phyloP scores from a whole-genome alignment of 2,797 vertebrate genomes.

The Limnodromus scolopaceus region DNA sequence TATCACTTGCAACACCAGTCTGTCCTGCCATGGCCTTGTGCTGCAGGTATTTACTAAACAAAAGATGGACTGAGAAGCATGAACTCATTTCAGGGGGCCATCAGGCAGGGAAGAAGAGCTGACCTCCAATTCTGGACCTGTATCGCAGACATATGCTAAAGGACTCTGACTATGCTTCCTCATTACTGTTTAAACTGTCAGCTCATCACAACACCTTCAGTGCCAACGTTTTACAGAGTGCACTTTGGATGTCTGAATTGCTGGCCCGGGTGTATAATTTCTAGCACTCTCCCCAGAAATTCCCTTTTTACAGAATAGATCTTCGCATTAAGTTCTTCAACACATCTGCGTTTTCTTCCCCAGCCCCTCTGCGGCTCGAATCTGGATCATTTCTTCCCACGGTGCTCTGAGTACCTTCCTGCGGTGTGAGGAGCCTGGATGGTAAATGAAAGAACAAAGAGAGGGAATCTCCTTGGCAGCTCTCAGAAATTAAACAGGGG shows the following conservation, averaged over 20 bases:
- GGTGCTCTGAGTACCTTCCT: background rate
- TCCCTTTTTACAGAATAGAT: background rate
- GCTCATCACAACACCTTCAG: background rate
- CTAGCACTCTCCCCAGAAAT: background rate
- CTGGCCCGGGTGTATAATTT: background rate
- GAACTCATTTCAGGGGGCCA: background rate
- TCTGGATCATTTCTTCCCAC: background rate
- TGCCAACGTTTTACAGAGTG: fast-evolving
- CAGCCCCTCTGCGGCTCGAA: background rate
- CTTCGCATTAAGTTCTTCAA: background rate
- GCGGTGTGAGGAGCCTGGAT: background rate
- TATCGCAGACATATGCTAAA: background rate
- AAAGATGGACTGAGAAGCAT: background rate
- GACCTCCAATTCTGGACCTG: background rate
- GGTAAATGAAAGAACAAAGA: background rate
- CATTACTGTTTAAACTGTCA: fast-evolving
- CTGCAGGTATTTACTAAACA: background rate
- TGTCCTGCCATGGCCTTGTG: background rate
- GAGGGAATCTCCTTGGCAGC: background rate
- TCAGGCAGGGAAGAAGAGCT: background rate
- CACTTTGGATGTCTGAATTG: background rate
- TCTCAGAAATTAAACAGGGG: background rate
- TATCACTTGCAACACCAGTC: fast-evolving
- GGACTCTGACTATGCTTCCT: background rate
- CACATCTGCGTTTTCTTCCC: background rate